phyloP scores from a whole-genome alignment of 2,888 invertebrate genomes.

The Leptinotarsa peninsularis region DNA sequence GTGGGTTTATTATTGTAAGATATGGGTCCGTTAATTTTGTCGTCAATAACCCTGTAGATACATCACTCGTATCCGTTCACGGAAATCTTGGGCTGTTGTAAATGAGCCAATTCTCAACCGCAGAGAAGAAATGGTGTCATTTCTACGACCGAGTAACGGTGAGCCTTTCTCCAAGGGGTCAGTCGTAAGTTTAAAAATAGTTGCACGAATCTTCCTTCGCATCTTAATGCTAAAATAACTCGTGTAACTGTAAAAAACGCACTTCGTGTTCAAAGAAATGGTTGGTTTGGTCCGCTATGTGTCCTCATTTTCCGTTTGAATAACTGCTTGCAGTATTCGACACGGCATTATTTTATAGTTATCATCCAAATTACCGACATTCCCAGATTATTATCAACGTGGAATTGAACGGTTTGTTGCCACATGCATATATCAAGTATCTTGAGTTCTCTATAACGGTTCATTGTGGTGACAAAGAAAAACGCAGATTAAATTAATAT shows the following conservation, averaged over 20 bases:
- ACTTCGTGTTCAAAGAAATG: constrained; percentile 42
- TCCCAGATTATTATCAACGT: not conserved
- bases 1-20: no score
- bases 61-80: not conserved
- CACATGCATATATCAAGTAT: not conserved
- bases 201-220: constrained; percentile 41
- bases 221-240: constrained; percentile 25
- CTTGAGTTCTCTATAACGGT: not conserved
- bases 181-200: constrained; percentile 43
- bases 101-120: constrained; percentile 3
- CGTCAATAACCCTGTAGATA: not conserved
- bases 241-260: constrained; percentile 30
- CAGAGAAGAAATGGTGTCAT: constrained; percentile 26
- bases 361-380: constrained; percentile 7
- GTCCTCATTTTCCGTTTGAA: constrained; percentile 52
- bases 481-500: no score
- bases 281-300: constrained; percentile 52
- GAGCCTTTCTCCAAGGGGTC: constrained; percentile 44
- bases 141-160: constrained; percentile 43
- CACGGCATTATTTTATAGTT: constrained; percentile 13
- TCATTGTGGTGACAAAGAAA: not conserved
- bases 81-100: not conserved
- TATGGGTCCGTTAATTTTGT: not conserved
- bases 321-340: constrained; percentile 21
- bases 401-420: not conserved